Conservation (phyloP, 2,797 vertebrate genomes). For the Capromys pilorides region DNA sequence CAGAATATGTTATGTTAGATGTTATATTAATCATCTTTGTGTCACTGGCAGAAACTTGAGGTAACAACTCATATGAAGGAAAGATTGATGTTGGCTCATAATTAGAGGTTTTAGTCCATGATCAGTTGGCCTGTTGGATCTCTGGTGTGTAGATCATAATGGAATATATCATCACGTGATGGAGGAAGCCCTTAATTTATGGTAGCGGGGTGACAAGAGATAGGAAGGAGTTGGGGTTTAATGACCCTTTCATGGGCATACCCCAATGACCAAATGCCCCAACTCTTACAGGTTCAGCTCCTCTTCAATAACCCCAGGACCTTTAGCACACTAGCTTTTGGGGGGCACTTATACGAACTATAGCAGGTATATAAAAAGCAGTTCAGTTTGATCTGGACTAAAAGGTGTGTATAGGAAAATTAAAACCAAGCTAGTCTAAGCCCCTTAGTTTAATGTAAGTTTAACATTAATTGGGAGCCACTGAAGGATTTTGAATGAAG, state of each 20-base stretch:
- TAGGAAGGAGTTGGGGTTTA: not conserved
- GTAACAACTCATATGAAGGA: not conserved
- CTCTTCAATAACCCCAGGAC: not conserved
- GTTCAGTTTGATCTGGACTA: not conserved
- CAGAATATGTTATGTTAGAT: constrained; percentile 21
- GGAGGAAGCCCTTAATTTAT: not conserved
- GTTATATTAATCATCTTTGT: not conserved
- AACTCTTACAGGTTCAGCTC: not conserved
- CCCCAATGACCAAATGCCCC: not conserved
- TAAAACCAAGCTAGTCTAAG: constrained; percentile 2
- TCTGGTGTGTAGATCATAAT: not conserved
- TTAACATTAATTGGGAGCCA: constrained; percentile 33
- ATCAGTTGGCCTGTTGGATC: not conserved
- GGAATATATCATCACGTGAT: not conserved
- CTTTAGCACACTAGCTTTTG: not conserved
- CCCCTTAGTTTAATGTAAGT: not conserved
- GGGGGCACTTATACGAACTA: not conserved
- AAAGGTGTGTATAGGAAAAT: not conserved
- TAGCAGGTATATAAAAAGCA: not conserved
- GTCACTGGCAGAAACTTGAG: not conserved
- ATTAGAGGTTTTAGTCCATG: not conserved
- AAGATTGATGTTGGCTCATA: not conserved
- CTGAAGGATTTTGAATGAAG: constrained; percentile 46
- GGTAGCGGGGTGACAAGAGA: not conserved
- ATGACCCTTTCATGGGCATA: not conserved